Evolutionary conservation across 1,140 invertebrate genomes (phyloP), one percentile per base, ranked within the genome.

Genomic region (Drosophila grimshawi): DNA sequence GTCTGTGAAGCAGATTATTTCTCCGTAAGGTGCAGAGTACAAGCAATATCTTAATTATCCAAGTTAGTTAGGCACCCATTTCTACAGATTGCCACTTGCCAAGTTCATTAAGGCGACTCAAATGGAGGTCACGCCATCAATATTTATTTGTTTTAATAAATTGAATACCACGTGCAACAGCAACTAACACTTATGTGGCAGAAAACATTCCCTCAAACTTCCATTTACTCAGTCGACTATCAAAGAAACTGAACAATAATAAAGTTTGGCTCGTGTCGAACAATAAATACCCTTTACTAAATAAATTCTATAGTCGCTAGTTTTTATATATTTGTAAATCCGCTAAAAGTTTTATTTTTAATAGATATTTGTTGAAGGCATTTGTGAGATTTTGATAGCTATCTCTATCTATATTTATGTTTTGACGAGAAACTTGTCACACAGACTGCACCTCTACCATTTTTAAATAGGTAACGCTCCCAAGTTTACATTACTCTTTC

Each of bases 11-110:
- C 49, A 4, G 76, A 59, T 68, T 62, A 59, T 49, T 52, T 56
- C 48, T 32, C 27, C 7, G 19, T 55, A 3, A 19, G 43, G 64
- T 35, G 32, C 43, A 57, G 32, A 62, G 60, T 59, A 52, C 46
- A 68, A 46, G 4, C 59, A 61, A 11, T 11, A n/a, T 59, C 46
- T 59, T 72, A 72, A 72, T 66, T 62, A 66, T 72, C 35, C 33
- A 19, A 41, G 30, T 10, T 55, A 64, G 63, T 32, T 49, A 59
- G 55, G 11, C 39, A 55, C 19, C 62, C 19, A 19, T 19, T 19
- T 33, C 49, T 30, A 11, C 30, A 51, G 27, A 33, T 51, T 8
- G 33, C 19, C 19, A 19, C 19, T 49, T 57, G 10, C 11, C 6
- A n/a, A 35, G n/a, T 32, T 52, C 66, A 61, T 69, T 53, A 62